Evolutionary conservation across 2,888 invertebrate genomes (phyloP).

Genomic region (Orthosia incerta): DNA sequence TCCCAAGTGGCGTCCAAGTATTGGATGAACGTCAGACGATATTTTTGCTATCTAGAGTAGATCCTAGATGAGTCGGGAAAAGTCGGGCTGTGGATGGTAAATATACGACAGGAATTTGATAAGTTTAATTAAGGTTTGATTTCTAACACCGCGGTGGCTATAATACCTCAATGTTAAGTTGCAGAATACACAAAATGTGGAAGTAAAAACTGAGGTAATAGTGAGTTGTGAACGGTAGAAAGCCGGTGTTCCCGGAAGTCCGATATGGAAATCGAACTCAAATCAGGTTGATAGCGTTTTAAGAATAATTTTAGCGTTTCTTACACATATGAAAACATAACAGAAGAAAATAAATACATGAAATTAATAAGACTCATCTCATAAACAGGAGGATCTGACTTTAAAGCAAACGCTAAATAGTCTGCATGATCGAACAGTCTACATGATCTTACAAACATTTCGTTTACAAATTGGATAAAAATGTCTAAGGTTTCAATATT

Average conservation of each 20-base stretch:
- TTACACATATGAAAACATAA: too few species aligned
- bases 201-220: neutral
- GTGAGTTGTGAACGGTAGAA: neutral
- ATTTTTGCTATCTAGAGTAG: neutral
- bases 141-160: too few species aligned
- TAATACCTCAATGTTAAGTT: neutral
- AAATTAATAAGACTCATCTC: neutral
- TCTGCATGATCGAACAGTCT: too few species aligned
- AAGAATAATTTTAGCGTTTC: neutral
- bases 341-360: neutral
- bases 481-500: neutral
- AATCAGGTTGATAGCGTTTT: neutral
- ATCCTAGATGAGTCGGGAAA: neutral
- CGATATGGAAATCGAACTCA: neutral
- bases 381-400: neutral
- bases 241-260: too few species aligned
- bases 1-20: neutral
- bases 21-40: too few species aligned
- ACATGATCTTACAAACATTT: too few species aligned
- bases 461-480: too few species aligned
- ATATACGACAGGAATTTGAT: neutral
- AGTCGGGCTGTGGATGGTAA: neutral
- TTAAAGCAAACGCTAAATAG: too few species aligned
- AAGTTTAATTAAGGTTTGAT: neutral
- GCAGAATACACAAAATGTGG: neutral